Evolutionary conservation across 2,797 vertebrate species (phyloP), one percentile per base, ranked within the genome.

Genomic region (Notolabrus celidotus): DNA sequence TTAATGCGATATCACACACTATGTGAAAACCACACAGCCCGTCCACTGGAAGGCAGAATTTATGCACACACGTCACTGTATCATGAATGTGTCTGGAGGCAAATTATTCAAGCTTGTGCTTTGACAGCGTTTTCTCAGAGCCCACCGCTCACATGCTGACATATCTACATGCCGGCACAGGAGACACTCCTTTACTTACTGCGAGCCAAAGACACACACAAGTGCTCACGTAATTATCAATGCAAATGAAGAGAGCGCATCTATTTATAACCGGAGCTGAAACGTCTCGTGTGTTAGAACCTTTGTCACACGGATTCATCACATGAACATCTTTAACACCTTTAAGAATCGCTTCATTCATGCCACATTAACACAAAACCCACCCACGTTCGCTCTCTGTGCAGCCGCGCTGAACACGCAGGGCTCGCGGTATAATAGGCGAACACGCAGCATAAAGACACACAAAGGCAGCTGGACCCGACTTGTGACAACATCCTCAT

Each of bases 401-500:
- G 56, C 56, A 52, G 33, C 69, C 49, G 49, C 74, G 58, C 66
- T 61, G 72, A 74, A 74, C 77, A 69, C 56, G 33, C 66, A 58
- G 57, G 16, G 20, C 50, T 52, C 25, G 58, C n/a, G 49, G 78
- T 82, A 82, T 75, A 88, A 88, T 86, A 84, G 74, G 84, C 68
- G 77, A 84, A 86, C 79, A 71, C 64, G 79, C 71, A 82, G 80
- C 81, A 86, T 83, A 83, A 80, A 82, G 75, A 62, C 79, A 63
- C 49, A 92, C 86, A 92, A 92, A 91, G 88, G 90, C 88, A 90
- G 83, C 83, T 88, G 88, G 89, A 93, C 89, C 86, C 88, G 85
- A 90, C 87, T 86, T 71, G 81, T 84, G 90, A 94, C 93, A 94
- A 92, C 89, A 83, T 88, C 84, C 70, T 80, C 86, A 93, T 94